Conservation (phyloP, 2,888 invertebrate genomes). For the Corythucha ciliata region DNA sequence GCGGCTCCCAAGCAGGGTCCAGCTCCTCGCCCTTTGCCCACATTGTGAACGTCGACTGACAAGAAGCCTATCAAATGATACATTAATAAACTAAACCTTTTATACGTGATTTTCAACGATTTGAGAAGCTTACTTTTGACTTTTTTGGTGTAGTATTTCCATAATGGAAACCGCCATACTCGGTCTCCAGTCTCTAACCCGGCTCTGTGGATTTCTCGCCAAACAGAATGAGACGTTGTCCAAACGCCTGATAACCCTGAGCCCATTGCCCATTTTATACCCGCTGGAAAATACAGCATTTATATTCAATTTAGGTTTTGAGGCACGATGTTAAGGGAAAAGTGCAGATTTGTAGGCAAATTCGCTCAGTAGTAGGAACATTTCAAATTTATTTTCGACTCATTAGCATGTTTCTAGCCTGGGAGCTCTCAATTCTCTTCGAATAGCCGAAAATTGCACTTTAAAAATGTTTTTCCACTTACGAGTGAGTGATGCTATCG, state of each 20-base stretch:
- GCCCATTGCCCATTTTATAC: slow-evolving; percentile 24
- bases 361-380: no score
- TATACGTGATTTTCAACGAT: no score
- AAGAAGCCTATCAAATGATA: neutral
- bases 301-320: neutral
- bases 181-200: slow-evolving; percentile 26
- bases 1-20: slow-evolving; percentile 66
- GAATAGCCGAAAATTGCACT: neutral
- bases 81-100: no score
- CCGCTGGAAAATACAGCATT: slow-evolving; percentile 21
- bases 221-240: slow-evolving; percentile 25
- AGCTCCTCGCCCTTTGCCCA: slow-evolving; percentile 51
- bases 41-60: slow-evolving; percentile 52
- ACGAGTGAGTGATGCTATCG: slow-evolving; percentile 26
- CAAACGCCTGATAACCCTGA: slow-evolving; percentile 24
- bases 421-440: neutral
- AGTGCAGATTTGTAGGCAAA: neutral
- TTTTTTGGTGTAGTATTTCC: slow-evolving; percentile 27
- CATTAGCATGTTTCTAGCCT: neutral
- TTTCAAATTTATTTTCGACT: no score
- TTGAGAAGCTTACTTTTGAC: slow-evolving; percentile 25
- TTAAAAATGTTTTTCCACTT: neutral
- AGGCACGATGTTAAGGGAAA: neutral
- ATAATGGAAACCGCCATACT: slow-evolving; percentile 29
- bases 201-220: slow-evolving; percentile 26